Base-by-base conservation (phyloP, 2,113 vertebrate genomes). In the Tor tambroides region DNA sequence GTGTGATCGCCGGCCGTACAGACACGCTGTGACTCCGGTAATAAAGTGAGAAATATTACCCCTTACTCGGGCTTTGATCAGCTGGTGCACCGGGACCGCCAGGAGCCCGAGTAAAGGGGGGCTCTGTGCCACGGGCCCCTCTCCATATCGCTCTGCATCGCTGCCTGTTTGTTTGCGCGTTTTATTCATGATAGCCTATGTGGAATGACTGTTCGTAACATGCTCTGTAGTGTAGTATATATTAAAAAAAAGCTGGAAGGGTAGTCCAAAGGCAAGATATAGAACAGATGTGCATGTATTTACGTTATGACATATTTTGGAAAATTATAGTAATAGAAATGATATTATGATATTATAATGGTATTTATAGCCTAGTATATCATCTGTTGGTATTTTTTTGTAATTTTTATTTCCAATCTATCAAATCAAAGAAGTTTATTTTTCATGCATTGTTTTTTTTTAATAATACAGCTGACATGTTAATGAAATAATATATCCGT, bases 1-100 rank as follows among this genome's bases (percentile, higher is more conserved):
- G 82, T 91, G 90, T 90, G 91, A 92, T 92, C 89, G 90, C 38
- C 85, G 86, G 89, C 90, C 88, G 89, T 89, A 92, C 90, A 92
- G 92, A 86, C 88, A 87, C 59, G 86, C 88, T 86, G 87, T 89
- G 91, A 93, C 91, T 93, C 87, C 91, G 49, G 91, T 93, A 92
- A 93, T 93, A 93, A 94, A 93, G 91, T 89, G 89, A 94, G 93
- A 95, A 93, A 93, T 92, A 93, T 93, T 93, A 93, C 89, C 88
- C 91, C 89, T 87, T 90, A 91, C 91, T 91, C 85, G 87, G 89
- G 88, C 94, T 95, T 93, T 95, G 94, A 96, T 95, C 94, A 92
- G 90, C 93, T 92, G 93, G 94, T 92, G 93, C 88, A 89, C 92
- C 92, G 86, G 85, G 51, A 87, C 85, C 69, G 78, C 88, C 65